phyloP scores from a whole-genome alignment of 2,113 vertebrate species.

The Tachysurus vachellii region DNA sequence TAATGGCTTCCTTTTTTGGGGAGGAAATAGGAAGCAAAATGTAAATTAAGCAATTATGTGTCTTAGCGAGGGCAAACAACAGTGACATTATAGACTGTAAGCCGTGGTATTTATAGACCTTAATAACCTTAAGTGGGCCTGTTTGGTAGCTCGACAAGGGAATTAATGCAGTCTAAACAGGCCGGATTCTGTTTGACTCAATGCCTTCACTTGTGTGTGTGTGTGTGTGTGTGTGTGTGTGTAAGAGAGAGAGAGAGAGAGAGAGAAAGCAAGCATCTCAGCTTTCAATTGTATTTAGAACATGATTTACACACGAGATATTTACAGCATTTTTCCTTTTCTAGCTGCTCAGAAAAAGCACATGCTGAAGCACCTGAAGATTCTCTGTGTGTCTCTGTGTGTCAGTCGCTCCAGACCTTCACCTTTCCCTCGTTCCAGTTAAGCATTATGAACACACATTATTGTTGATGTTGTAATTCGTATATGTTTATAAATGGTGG shows the following conservation, averaged over 20 bases:
- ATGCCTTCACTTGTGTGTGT: conserved; percentile 29
- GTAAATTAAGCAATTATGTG: conserved; percentile 79
- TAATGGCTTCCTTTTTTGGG: conserved; percentile 74
- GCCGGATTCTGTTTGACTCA: conserved; percentile 62
- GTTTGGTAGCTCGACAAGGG: conserved; percentile 66
- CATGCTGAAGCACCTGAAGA: neutral
- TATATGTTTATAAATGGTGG: neutral
- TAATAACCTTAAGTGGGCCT: conserved; percentile 75
- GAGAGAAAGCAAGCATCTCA: conserved; percentile 37
- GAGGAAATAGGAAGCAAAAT: conserved; percentile 71
- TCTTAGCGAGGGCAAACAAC: conserved; percentile 71
- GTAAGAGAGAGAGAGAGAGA: too few relatives aligned
- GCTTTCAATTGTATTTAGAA: conserved; percentile 18
- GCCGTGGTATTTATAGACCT: conserved; percentile 73
- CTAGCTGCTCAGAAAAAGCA: neutral
- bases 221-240: neutral
- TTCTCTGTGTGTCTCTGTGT: neutral
- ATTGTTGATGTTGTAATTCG: neutral
- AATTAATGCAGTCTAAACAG: conserved; percentile 67
- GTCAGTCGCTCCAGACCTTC: neutral
- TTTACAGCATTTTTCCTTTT: neutral
- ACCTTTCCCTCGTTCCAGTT: neutral
- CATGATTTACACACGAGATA: neutral
- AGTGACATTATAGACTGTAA: conserved; percentile 67
- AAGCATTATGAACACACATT: neutral